Base-by-base conservation (phyloP, 2,113 vertebrate species). In the Nestor notabilis region DNA sequence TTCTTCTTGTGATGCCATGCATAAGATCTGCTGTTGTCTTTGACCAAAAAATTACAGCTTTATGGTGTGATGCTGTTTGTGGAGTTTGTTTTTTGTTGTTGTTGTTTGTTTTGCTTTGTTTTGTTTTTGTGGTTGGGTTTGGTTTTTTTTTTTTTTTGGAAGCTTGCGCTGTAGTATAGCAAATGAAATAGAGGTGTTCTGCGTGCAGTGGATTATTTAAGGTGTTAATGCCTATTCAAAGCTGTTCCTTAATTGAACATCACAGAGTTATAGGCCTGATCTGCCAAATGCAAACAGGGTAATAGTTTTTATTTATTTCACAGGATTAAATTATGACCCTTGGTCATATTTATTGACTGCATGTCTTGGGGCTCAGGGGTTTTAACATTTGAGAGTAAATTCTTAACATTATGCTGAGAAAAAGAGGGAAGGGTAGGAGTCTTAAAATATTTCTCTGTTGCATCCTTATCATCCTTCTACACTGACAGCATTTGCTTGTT, bases 261-360 rank as follows among this genome's bases (percentile, higher is more conserved):
- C 46, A n/a, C 39, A 55, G 94, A 95, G 46, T 92, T 94, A 92
- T 39, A 69, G 87, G 21, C 29, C 29, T 63, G 79, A 69, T 85
- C 76, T 90, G 87, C 65, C 69, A 78, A 58, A 65, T 76, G 44
- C 53, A 93, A 94, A 69, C 77, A 76, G 39, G 27, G 49, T 85
- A 71, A 68, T 89, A 66, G 27, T 63, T 93, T 93, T 84, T 87
- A 60, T 93, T 96, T 97, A 89, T 95, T 95, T 93, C 74, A 60
- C 31, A 27, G 56, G 61, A 74, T 64, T 75, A 93, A 92, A 90
- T 95, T 82, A 81, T 6, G 5, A 44, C 68, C 17, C 90, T 87
- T 0, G 2, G 39, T 78, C 44, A 16, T 76, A 43, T 95, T 95
- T 96, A 94, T 74, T 86, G 91, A 47, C 53, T 3, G 4, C 46